A percentile compares a stretch with the other conserved stretches of the same genome.
Evolutionary conservation across 2,888 invertebrate genomes (phyloP).

Genomic region (Oxyscelio sp.): DNA sequence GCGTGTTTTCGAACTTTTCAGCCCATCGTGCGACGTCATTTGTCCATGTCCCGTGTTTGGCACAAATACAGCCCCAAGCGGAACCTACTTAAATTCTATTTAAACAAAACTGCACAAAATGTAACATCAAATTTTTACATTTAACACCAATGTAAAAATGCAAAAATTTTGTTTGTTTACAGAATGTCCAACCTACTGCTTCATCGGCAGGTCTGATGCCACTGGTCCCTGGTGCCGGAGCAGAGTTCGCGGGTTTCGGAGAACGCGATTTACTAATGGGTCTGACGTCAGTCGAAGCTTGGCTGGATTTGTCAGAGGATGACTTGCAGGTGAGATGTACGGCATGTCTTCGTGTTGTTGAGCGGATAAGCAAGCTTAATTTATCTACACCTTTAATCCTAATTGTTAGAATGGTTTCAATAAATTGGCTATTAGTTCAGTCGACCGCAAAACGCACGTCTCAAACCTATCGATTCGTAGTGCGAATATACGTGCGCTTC

Average conservation of each 20-base stretch:
- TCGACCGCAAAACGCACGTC: slow-evolving; percentile 67
- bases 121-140: no score
- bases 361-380: neutral
- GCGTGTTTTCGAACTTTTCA: no score
- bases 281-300: slow-evolving; percentile 92
- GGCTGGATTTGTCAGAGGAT: slow-evolving; percentile 88
- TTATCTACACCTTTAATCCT: neutral
- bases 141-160: no score
- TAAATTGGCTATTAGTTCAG: slow-evolving; percentile 78
- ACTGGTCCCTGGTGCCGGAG: slow-evolving; percentile 92
- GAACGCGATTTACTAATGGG: slow-evolving; percentile 95
- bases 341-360: neutral
- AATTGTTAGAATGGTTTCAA: slow-evolving; percentile 76
- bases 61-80: no score
- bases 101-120: no score
- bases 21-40: no score
- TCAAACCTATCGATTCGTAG: no score
- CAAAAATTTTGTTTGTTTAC: slow-evolving; percentile 55
- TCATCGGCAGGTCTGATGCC: slow-evolving; percentile 90
- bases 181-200: slow-evolving; percentile 90
- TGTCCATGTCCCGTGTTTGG: no score
- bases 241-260: slow-evolving; percentile 94
- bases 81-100: no score
- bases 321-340: slow-evolving; percentile 84
- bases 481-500: neutral